Percentiles rank a stretch among this genome's conserved stretches.
These are phyloP conservation scores for Matsumurasca onukii DNA, from an alignment of 1,140 invertebrate genomes.

Conservation along the genomic window DNA sequence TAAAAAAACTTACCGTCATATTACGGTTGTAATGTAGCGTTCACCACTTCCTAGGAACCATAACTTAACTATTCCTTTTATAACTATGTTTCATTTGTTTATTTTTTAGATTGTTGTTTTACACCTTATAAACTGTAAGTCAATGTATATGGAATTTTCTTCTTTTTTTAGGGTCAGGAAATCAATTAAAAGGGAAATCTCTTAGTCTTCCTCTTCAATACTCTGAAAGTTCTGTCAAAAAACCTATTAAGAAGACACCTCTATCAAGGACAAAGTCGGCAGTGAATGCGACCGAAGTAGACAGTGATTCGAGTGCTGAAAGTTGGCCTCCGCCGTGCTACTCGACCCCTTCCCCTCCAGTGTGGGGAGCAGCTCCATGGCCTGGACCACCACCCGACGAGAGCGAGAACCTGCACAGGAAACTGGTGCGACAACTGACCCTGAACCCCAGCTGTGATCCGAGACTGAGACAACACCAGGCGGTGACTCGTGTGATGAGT, in stretches of 20 bases:
- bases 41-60: no score
- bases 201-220: slow-evolving; percentile 49
- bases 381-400: slow-evolving; percentile 40
- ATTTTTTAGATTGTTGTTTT: no score
- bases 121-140: no score
- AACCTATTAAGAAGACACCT: slow-evolving; percentile 52
- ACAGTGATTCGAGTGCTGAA: neutral
- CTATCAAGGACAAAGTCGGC: slow-evolving; percentile 60
- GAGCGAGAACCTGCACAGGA: slow-evolving; percentile 69
- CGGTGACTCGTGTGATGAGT: slow-evolving; percentile 38
- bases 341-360: slow-evolving; percentile 14
- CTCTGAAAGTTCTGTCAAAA: slow-evolving; percentile 41
- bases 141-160: no score
- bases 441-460: slow-evolving; percentile 78
- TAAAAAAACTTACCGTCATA: no score
- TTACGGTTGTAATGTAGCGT: no score
- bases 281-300: slow-evolving; percentile 39
- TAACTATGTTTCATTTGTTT: no score
- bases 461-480: slow-evolving; percentile 52
- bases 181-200: slow-evolving; percentile 49
- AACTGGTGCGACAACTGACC: slow-evolving; percentile 77
- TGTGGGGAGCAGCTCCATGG: no score
- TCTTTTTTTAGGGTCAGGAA: no score
- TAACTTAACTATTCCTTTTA: no score
- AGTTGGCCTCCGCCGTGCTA: slow-evolving; percentile 25